Evolutionary conservation across 2,797 vertebrate genomes (phyloP), one percentile per base, ranked within the genome.

Genomic region (Buceros bicornis): DNA sequence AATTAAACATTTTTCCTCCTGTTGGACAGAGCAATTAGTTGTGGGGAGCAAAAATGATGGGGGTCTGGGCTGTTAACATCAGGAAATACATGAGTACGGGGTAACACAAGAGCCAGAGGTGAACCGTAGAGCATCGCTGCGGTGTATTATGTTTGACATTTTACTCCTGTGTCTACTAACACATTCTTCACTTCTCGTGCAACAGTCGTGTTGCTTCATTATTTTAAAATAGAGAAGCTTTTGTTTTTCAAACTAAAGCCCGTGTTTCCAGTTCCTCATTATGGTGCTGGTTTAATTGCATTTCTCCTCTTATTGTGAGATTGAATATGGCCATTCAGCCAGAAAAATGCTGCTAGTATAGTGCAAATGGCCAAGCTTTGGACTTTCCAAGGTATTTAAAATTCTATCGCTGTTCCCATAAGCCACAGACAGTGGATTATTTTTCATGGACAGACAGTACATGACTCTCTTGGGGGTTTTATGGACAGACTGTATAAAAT

Each of bases 401-500:
- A 98, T 98, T 98, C 97, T 95, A 2, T 74, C 21, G 20, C 96
- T 97, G 97, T 97, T 97, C 96, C 91, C 67, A 42, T 87, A 95
- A 97, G 88, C 83, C 95, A 93, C 91, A 97, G 97, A 87, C 78
- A 84, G 93, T 95, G 97, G 95, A 93, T 97, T 97, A 97, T 98
- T 98, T 98, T 97, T 97, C 97, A 91, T 57, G 93, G 95, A 80
- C 94, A 97, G 96, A 89, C 95, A 97, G 91, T 89, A 51, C 96
- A 97, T 97, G 86, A 93, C 96, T 97, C 97, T 98, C 97, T 82
- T 92, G 96, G 93, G 97, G 90, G 56, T 95, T 97, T 97, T 97
- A 96, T 95, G 96, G 97, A 93, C 97, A 97, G 96, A 97, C 95
- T 97, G 93, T 94, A 96, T 96, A 78, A 98, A 98, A 98, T 97